Percentiles rank a stretch among this genome's conserved stretches.
These are phyloP conservation scores for Phallusia fumigata DNA, from an alignment of 23 tunicate species.

Conservation along the genomic window DNA sequence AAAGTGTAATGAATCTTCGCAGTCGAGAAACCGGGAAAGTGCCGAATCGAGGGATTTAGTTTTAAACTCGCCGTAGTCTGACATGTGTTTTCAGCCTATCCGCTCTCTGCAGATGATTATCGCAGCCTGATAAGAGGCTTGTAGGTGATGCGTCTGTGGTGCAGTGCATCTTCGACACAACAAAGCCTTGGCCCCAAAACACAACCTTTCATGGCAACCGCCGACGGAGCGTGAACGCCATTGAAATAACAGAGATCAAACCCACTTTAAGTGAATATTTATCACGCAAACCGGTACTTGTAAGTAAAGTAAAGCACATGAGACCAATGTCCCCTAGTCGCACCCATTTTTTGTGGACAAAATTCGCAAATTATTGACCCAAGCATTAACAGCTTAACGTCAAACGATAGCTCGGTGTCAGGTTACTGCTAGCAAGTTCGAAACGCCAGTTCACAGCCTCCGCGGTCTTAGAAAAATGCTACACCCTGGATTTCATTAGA, in stretches of 20 bases:
- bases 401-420: background rate
- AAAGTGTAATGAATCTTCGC: too few relatives aligned
- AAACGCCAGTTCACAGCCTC: background rate
- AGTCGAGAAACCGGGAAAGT: too few relatives aligned
- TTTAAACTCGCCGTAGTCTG: background rate
- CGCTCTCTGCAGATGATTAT: constrained; percentile 11
- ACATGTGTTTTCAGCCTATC: background rate
- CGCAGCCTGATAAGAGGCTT: constrained; percentile 13
- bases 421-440: background rate
- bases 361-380: constrained; percentile 9
- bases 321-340: background rate
- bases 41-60: too few relatives aligned
- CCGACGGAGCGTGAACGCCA: constrained; percentile 4
- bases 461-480: too few relatives aligned
- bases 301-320: background rate
- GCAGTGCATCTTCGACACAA: background rate
- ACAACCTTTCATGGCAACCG: constrained; percentile 4
- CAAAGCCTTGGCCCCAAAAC: background rate
- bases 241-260: background rate
- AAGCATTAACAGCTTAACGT: background rate
- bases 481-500: too few relatives aligned
- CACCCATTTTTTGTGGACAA: background rate
- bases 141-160: background rate
- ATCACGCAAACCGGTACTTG: background rate
- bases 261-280: background rate